Base-by-base conservation (phyloP, 2,888 invertebrate species). In the Dicroscelio sp. region DNA sequence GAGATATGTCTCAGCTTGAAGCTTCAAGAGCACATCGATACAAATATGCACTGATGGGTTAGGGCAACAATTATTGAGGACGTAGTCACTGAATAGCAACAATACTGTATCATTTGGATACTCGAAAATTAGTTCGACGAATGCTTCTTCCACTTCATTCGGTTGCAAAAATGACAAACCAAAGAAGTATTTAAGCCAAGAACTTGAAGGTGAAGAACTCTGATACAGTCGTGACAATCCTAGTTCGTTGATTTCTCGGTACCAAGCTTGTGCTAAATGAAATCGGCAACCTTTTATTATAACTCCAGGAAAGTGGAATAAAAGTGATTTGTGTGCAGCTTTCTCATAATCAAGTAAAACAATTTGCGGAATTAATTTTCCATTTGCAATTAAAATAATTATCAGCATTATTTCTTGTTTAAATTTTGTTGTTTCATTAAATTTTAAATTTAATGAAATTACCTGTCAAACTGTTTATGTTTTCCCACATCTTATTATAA, bases 181-280 rank as follows among this genome's bases (percentile, higher is more conserved):
- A 23, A 80, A 80, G 23, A 80, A 69, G 2, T 55, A 12, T 58
- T 82, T 82, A 1, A 82, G 33, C 82, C 82, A 80, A 6, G 31
- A 17, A 12, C 63, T 25, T 23, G 20, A n/a, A n/a, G 10, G 20
- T 27, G 25, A 30, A 52, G 23, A 14, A 73, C n/a, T 52, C 23
- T 65, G 27, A n/a, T 65, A 63, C 25, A 38, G 6, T 27, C 48
- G 25, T 38, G 65, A 43, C 0, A 79, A 10, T 25, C 43, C 58
- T 0, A 65, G 79, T 65, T 79, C n/a, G 30, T 79, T 43, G 20
- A 52, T 80, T 69, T 48, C 52, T 31, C 80, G 48, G 31, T 80
- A 80, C 80, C 65, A 73, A 0, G 52, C n/a, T 52, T 73, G 73
- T 8, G 52, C 73, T 8, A 73, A 30, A 52, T 73, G 73, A 30